Base-by-base conservation (phyloP, 2,797 vertebrate species). In the Carapus acus region DNA sequence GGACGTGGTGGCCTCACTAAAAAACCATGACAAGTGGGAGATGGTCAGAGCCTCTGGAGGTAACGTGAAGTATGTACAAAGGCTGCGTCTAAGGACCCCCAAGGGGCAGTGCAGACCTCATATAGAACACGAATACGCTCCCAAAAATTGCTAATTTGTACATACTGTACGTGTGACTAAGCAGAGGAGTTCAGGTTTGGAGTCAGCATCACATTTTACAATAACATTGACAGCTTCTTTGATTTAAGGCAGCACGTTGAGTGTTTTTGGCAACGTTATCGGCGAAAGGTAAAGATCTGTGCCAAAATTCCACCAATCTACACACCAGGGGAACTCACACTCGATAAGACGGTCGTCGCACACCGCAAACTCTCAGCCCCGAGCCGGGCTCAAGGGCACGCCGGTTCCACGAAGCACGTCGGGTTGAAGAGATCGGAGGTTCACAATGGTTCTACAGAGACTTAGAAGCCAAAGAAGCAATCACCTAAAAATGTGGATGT, bases 381-480 rank as follows among this genome's bases (percentile, higher is more conserved):
- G 19, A 45, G 17, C 8, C 29, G 50, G 60, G 62, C 63, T 66
- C 44, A 62, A 65, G 49, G 62, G 72, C 42, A 58, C 40, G 51
- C 23, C 29, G 2, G 46, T 40, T 2, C 21, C 47, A 57, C 24
- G 22, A 40, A 67, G 63, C 50, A 56, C 74, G 36, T 23, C 65
- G 65, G 65, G 57, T 63, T 77, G 57, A 48, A 31, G 61, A 73
- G 65, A 53, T 65, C 65, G 51, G 71, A 53, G 62, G 69, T 67
- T 67, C 65, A 50, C 49, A 34, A 22, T n/a, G 33, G 66, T 38
- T 24, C 69, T 78, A 65, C 59, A 73, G 74, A 68, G 70, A 85
- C 75, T 84, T 75, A 76, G 76, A 87, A 88, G 82, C 87, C 87
- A 90, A 89, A 89, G 86, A 89, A 82, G 69, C 70, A 76, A 83